Evolutionary conservation across 1,140 invertebrate species (phyloP), one percentile per base, ranked within the genome.

Genomic region (Tetraneura akinire): DNA sequence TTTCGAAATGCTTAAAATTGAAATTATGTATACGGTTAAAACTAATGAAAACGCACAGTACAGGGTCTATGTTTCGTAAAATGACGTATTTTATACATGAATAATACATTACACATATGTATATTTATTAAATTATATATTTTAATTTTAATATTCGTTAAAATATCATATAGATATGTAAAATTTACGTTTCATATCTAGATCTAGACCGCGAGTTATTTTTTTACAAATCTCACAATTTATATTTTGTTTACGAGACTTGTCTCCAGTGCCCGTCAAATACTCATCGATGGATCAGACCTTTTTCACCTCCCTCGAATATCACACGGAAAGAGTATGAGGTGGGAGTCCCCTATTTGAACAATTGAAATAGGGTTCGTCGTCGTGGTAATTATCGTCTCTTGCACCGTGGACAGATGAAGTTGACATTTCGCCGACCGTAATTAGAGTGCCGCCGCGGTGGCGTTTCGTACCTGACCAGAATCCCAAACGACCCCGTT

Each of bases 371-470:
- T 11, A 45, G 53, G 55, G 53, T 55, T 60, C 10, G 29, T 49
- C 47, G 49, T 55, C 13, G 26, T 32, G 71, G 29, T 74, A 74
- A 74, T 74, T 74, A 74, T 74, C 71, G 71, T 47, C 29, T 55
- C 51, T 37, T 37, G 32, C 51, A 4, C 51, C 37, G 53, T 6
- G 53, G 53, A 78, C 53, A 76, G 73, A 37, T 37, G 51, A 29
- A 57, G 74, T 78, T 78, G 74, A 78, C 74, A 21, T 78, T 78
- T 62, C 1, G 74, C 55, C 74, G 55, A 78, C 74, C 74, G 74
- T 78, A 78, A 78, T 78, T 78, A 78, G 55, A 78, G 74, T 57
- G 55, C 55, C 21, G 73, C 51, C 73, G 11, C n/a, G 53, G 55
- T 29, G 18, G 55, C 16, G 18, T 71, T 51, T 29, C 68, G 68